phyloP scores from a whole-genome alignment of 2,113 vertebrate genomes.

The Hippocampus mohnikei region DNA sequence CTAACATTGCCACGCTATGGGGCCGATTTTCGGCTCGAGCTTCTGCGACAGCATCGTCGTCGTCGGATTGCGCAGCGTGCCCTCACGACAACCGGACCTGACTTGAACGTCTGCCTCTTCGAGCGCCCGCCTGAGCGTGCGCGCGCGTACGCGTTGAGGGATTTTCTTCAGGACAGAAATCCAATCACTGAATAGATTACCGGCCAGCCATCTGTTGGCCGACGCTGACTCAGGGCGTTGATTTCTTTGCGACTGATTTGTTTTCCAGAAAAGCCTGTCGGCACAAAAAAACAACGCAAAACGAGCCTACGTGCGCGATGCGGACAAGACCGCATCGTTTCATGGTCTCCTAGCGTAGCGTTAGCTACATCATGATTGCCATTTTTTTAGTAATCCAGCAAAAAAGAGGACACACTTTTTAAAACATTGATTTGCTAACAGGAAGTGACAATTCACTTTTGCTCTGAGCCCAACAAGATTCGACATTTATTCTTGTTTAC shows the following conservation, averaged over 20 bases:
- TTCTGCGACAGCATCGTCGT: neutral
- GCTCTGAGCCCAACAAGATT: too few species aligned
- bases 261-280: neutral
- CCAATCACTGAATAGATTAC: conserved; percentile 48
- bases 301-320: too few species aligned
- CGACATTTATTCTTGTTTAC: too few species aligned
- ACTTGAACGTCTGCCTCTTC: conserved; percentile 10
- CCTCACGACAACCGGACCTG: conserved; percentile 30
- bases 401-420: too few species aligned
- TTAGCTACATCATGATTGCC: too few species aligned
- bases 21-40: neutral
- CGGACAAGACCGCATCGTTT: too few species aligned
- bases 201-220: conserved; percentile 27
- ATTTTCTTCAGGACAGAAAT: conserved; percentile 46
- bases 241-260: conserved; percentile 1
- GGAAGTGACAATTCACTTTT: too few species aligned
- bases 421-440: too few species aligned
- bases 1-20: neutral
- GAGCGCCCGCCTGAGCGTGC: conserved; percentile 1
- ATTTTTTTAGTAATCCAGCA: too few species aligned
- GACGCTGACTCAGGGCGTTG: conserved; percentile 7
- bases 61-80: conserved; percentile 6
- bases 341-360: too few species aligned
- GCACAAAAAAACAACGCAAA: neutral
- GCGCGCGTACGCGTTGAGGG: neutral